Evolutionary conservation across 2,888 invertebrate genomes (phyloP).

Genomic region (Tenthredo mesomela): DNA sequence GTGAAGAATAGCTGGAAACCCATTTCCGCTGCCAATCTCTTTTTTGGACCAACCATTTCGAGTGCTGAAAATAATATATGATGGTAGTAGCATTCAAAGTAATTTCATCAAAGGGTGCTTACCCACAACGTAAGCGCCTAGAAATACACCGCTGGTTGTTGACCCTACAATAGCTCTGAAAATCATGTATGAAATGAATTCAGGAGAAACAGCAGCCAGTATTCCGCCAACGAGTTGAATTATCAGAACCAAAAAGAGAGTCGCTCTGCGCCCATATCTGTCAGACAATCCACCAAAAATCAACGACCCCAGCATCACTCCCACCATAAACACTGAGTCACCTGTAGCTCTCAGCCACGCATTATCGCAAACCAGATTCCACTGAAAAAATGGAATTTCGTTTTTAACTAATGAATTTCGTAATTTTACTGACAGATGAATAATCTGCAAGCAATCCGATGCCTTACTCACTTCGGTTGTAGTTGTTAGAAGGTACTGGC

Average conservation of each 20-base stretch:
- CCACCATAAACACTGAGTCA: conserved; percentile 86
- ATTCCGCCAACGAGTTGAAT: conserved; percentile 85
- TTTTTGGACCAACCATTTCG: conserved; percentile 87
- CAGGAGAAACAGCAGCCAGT: conserved; percentile 84
- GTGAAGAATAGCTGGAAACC: conserved; percentile 88
- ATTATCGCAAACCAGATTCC: conserved; percentile 84
- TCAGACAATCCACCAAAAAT: conserved; percentile 87
- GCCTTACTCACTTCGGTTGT: conserved; percentile 81
- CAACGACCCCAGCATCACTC: conserved; percentile 86
- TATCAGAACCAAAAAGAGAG: conserved; percentile 86
- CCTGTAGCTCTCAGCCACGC: conserved; percentile 83
- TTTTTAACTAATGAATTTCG: not conserved
- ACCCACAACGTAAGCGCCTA: conserved; percentile 89
- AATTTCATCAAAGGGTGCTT: conserved; percentile 64
- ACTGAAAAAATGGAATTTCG: conserved; percentile 76
- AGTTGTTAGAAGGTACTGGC: conserved; percentile 82
- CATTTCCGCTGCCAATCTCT: conserved; percentile 85
- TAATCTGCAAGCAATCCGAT: not conserved
- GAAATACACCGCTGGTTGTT: conserved; percentile 87
- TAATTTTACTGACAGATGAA: not conserved
- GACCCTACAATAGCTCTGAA: conserved; percentile 86
- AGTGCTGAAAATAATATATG: conserved; percentile 76
- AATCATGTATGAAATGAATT: conserved; percentile 84
- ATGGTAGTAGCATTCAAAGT: not conserved
- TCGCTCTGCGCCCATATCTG: conserved; percentile 85